A percentile compares a stretch with the other conserved stretches of the same genome.
Evolutionary conservation across 2,797 vertebrate species (phyloP).

Genomic region (Psittacula echo): DNA sequence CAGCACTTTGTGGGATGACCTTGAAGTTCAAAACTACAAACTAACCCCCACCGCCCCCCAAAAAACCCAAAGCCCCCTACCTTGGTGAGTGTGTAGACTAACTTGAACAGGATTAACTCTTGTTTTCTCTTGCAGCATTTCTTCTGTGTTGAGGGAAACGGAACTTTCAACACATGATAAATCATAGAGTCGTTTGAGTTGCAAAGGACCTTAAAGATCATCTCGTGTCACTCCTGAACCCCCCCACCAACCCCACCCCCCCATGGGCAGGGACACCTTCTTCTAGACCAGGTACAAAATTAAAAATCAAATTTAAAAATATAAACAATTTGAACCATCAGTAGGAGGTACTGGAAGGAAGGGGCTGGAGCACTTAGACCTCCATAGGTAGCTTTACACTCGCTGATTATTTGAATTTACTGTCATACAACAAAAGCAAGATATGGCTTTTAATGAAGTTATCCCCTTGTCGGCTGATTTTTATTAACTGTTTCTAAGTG

Average conservation of each 20-base stretch:
- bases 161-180: background rate
- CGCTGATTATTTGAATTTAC: background rate
- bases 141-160: background rate
- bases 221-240: background rate
- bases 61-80: accelerated
- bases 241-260: no score
- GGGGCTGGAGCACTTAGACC: background rate
- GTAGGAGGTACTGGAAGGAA: background rate
- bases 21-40: background rate
- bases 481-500: background rate
- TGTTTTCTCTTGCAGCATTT: background rate
- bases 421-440: background rate
- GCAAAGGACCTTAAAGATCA: background rate
- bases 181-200: background rate
- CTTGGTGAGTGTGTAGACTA: background rate
- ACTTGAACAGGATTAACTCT: background rate
- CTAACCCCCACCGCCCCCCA: background rate
- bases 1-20: background rate
- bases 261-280: background rate
- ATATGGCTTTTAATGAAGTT: background rate
- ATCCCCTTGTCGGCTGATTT: background rate
- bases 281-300: background rate
- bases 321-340: background rate
- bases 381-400: background rate
- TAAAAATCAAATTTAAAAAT: background rate